Evolutionary conservation across 2,113 vertebrate genomes (phyloP).

Genomic region (Erinaceus europaeus): DNA sequence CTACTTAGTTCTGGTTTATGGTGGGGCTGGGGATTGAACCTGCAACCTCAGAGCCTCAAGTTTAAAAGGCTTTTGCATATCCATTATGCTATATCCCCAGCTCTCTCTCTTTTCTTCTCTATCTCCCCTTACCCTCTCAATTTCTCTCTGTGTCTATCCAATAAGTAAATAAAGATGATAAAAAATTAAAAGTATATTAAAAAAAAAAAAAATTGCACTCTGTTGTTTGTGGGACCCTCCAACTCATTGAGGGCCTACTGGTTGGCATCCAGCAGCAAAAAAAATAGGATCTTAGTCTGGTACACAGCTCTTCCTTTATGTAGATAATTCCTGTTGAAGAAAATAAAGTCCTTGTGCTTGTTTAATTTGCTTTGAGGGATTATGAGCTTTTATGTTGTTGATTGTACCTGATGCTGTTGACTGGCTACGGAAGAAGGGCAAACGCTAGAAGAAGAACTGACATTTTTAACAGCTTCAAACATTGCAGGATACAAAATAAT

Average conservation of each 20-base stretch:
- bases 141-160: no score
- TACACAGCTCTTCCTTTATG: constrained; percentile 16
- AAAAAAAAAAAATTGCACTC: not conserved
- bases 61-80: no score
- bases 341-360: constrained; percentile 5
- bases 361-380: constrained; percentile 38
- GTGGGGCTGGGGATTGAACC: no score
- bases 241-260: not conserved
- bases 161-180: no score
- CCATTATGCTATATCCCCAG: no score
- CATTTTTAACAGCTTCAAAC: constrained; percentile 39
- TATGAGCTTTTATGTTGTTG: constrained; percentile 22
- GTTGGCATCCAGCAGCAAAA: constrained; percentile 7
- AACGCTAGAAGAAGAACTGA: constrained; percentile 53
- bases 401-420: no score
- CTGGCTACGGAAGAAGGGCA: no score
- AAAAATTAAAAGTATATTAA: no score
- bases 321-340: constrained; percentile 32
- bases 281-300: constrained; percentile 17
- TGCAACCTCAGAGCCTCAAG: no score
- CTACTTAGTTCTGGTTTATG: no score
- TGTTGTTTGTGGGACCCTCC: not conserved
- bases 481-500: constrained; percentile 12
- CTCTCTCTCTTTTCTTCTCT: no score
- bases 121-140: no score